Evolutionary conservation across 2,797 vertebrate species (phyloP).

Genomic region (Pelobates cultripes): DNA sequence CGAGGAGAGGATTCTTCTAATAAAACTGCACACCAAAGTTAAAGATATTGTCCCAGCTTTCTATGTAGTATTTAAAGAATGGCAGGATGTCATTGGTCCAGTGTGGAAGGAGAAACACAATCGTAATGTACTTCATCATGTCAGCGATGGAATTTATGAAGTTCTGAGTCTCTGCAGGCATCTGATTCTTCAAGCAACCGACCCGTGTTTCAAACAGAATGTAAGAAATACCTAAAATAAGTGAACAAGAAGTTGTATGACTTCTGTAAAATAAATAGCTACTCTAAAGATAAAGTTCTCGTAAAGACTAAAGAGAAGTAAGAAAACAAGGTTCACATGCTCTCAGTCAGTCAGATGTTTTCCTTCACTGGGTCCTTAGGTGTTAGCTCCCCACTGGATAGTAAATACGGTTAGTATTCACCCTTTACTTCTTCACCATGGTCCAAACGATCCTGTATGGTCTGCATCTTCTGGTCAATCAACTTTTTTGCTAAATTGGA

Average conservation of each 20-base stretch:
- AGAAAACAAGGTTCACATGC: too few species aligned
- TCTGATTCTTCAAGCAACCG: conserved; percentile 84
- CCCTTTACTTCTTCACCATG: conserved; percentile 77
- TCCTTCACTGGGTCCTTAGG: too few species aligned
- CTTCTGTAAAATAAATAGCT: too few species aligned
- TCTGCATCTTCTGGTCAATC: conserved; percentile 86
- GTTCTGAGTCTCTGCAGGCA: conserved; percentile 78
- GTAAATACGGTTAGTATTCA: conserved; percentile 84
- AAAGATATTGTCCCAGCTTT: conserved; percentile 90
- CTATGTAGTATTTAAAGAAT: conserved; percentile 81
- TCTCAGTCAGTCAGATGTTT: too few species aligned
- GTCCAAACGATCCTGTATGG: conserved; percentile 74
- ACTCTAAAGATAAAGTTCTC: too few species aligned
- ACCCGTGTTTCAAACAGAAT: conserved; percentile 91
- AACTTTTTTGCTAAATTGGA: conserved; percentile 57
- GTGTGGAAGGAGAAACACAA: conserved; percentile 73
- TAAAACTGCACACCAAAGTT: conserved; percentile 77
- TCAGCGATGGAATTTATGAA: conserved; percentile 85
- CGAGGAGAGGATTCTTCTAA: too few species aligned
- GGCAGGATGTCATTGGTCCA: conserved; percentile 84
- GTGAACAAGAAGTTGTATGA: too few species aligned
- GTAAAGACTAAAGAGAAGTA: too few species aligned
- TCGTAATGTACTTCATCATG: conserved; percentile 81
- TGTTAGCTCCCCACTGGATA: conserved; percentile 82
- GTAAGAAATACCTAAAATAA: conserved; percentile 80